Percentiles rank a stretch among this genome's conserved stretches.
phyloP scores from a whole-genome alignment of 2,888 invertebrate species.

The Eristalinus aeneus region DNA sequence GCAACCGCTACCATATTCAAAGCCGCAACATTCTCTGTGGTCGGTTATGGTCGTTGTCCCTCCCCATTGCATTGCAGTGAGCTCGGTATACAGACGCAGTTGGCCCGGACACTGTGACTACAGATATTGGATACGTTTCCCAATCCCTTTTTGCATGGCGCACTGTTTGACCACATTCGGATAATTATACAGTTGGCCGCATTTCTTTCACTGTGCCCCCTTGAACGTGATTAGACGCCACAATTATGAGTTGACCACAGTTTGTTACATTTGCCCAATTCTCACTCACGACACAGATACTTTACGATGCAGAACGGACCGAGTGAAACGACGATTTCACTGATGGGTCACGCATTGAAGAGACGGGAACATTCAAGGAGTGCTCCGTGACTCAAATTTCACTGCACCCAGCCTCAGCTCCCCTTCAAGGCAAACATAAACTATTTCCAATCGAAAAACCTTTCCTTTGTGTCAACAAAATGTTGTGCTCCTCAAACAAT shows the following conservation, averaged over 20 bases:
- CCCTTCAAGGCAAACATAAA: not conserved
- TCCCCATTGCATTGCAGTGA: conserved; percentile 6
- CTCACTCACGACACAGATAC: not conserved
- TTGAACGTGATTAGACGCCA: conserved; percentile 67
- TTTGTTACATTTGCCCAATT: conserved; percentile 14
- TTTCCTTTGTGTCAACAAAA: not conserved
- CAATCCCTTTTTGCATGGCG: conserved; percentile 25
- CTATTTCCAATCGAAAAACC: not conserved
- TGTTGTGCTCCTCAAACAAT: conserved; percentile 7
- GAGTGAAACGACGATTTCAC: too few species aligned
- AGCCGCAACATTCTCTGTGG: conserved; percentile 63
- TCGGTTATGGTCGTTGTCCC: conserved; percentile 49
- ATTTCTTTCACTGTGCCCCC: conserved; percentile 45
- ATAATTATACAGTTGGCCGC: conserved; percentile 62
- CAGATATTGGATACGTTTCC: not conserved
- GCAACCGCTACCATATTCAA: conserved; percentile 47
- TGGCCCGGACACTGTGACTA: not conserved
- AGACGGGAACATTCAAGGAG: too few species aligned
- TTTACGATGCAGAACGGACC: not conserved
- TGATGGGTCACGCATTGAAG: too few species aligned
- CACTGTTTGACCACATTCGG: conserved; percentile 60
- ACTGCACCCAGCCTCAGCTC: not conserved
- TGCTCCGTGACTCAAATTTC: not conserved
- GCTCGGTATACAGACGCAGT: conserved; percentile 13
- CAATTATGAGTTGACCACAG: conserved; percentile 45